Base-by-base conservation (phyloP, 1,140 invertebrate species). In the Drosophila lowei region DNA sequence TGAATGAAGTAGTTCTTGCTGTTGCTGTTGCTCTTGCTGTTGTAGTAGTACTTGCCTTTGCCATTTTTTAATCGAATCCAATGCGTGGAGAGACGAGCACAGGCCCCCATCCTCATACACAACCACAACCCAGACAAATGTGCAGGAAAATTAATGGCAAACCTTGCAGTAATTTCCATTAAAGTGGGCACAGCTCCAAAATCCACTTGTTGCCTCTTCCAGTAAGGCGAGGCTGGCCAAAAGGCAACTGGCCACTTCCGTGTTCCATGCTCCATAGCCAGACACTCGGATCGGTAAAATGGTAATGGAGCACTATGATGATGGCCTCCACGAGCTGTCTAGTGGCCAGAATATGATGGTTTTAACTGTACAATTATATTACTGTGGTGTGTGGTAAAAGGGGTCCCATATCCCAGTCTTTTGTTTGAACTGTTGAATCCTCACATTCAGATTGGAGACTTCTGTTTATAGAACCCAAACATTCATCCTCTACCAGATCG, bases 1-100 rank as follows among this genome's bases (percentile, higher is more conserved):
- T 81, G 81, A 90, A 91, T 92, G 64, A 88, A 88, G 78, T 75
- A 88, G 79, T 83, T 83, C 62, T 63, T 61, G 72, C 43, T 60
- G 54, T 41, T 48, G 54, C 41, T 63, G 30, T 49, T 73, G 58
- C 11, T 38, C 2, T 38, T 34, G 30, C 30, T 34, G 9, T 11
- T 34, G 28, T 30, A 9, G 30, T 30, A 30, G 30, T 77, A 79
- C 73, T 74, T 65, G 72, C 43, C 44, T 73, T 61, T 58, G 54
- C 62, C 62, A 72, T 72, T 61, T 78, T 77, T 86, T 86, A 75
- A 86, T 86, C 81, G 81, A 86, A 88, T 78, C 56, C 49, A 72
- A 79, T 74, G 71, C 72, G 71, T 79, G 57, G 57, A 70, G 30
- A 52, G 62, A 18, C 16, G 50, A 30, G 28, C 46, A 30, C 50